phyloP scores from a whole-genome alignment of 2,888 invertebrate species.

The Meghimatium bilineatum region DNA sequence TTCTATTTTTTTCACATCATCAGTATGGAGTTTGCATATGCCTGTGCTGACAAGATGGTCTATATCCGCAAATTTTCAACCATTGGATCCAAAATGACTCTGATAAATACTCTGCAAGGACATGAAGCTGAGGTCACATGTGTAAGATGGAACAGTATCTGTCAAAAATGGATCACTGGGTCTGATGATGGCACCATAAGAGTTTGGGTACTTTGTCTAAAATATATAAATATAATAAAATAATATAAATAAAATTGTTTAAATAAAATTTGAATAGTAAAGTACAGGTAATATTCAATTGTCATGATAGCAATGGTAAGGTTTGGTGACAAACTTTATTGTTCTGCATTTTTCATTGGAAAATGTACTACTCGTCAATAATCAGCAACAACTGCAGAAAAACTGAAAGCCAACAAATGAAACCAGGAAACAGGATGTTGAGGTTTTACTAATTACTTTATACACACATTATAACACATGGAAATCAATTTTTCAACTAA shows the following conservation, averaged over 20 bases:
- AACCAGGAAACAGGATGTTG: too few species aligned
- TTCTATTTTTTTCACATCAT: constrained; percentile 10
- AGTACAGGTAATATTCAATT: neutral
- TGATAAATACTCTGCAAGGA: constrained; percentile 75
- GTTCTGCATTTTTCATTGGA: too few species aligned
- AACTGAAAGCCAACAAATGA: too few species aligned
- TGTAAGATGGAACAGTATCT: constrained; percentile 71
- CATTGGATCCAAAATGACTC: constrained; percentile 72
- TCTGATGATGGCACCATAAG: constrained; percentile 76
- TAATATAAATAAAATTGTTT: too few species aligned
- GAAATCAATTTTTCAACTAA: too few species aligned
- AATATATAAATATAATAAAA: neutral
- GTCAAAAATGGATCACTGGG: constrained; percentile 75
- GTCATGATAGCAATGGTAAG: neutral
- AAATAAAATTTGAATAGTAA: neutral
- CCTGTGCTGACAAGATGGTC: constrained; percentile 76
- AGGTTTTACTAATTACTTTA: too few species aligned
- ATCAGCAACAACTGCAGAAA: too few species aligned
- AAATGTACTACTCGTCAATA: too few species aligned
- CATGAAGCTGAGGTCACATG: constrained; percentile 75
- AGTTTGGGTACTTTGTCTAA: constrained; percentile 71
- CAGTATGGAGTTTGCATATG: constrained; percentile 76
- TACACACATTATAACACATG: too few species aligned
- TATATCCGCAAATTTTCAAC: constrained; percentile 75
- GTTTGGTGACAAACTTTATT: too few species aligned